A percentile compares a stretch with the other conserved stretches of the same genome.
Evolutionary conservation across 2,888 invertebrate genomes (phyloP).

Genomic region (Drosophila borealis): DNA sequence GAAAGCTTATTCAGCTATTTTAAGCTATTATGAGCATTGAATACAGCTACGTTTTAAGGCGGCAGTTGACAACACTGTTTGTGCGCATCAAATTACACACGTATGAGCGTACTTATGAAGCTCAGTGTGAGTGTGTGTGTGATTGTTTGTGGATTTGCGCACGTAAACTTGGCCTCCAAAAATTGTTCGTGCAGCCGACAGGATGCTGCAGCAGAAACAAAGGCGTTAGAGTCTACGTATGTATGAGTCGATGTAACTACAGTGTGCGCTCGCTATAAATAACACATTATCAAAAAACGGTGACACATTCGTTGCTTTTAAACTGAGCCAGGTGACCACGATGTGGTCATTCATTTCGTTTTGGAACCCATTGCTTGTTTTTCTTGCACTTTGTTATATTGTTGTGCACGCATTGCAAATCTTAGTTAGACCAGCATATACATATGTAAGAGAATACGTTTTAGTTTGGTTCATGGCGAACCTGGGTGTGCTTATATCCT

Average conservation of each 20-base stretch:
- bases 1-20: too few species aligned
- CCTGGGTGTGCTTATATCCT: too few species aligned
- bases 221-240: constrained; percentile 3
- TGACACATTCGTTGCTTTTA: too few species aligned
- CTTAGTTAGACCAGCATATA: neutral
- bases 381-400: too few species aligned
- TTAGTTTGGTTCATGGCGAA: neutral
- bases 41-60: too few species aligned
- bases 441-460: neutral
- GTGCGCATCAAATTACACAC: constrained; percentile 10
- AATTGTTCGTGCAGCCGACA: constrained; percentile 12
- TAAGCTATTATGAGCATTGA: too few species aligned
- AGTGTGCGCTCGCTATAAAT: constrained; percentile 3
- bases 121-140: neutral
- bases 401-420: too few species aligned
- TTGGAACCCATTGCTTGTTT: too few species aligned
- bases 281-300: neutral
- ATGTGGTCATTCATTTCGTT: too few species aligned
- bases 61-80: too few species aligned
- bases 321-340: too few species aligned
- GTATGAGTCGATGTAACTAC: neutral
- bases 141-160: constrained; percentile 28
- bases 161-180: constrained; percentile 81
- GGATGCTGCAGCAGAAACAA: constrained; percentile 22
- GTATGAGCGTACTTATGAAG: constrained; percentile 10